These are phyloP conservation scores for Leucosticte australis DNA, from an alignment of 2,113 vertebrate species.

Conservation along the genomic window DNA sequence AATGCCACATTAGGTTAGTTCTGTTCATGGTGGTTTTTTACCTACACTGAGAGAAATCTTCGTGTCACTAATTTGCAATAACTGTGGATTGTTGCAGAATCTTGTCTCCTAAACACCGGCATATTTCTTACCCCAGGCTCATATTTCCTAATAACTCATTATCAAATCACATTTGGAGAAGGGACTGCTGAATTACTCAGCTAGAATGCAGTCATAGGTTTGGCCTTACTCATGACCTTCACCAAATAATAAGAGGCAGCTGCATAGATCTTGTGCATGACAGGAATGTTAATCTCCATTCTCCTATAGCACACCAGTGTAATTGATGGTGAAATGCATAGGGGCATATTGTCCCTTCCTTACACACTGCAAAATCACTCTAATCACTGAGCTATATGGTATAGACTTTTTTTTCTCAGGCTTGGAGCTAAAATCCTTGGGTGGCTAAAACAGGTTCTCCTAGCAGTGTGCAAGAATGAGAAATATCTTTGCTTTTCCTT, in stretches of 20 bases:
- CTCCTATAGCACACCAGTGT: neutral
- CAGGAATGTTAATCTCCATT: slow-evolving; percentile 20
- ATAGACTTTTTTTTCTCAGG: neutral
- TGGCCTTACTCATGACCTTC: slow-evolving; percentile 43
- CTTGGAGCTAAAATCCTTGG: neutral
- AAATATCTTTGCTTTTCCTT: neutral
- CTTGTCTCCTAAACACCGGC: neutral
- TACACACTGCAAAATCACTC: neutral
- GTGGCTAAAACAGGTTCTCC: neutral
- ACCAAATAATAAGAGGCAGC: slow-evolving; percentile 15
- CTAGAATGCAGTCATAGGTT: neutral
- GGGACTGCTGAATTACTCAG: neutral
- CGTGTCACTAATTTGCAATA: neutral
- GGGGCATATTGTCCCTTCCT: neutral
- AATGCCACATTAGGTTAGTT: neutral
- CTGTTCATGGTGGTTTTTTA: neutral
- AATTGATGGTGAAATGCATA: slow-evolving; percentile 2
- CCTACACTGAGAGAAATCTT: neutral
- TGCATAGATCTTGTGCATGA: slow-evolving; percentile 4
- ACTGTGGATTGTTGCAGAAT: neutral
- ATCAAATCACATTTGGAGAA: slow-evolving; percentile 2
- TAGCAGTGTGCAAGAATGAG: neutral
- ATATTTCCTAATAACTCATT: neutral
- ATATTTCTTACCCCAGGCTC: neutral
- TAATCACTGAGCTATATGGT: neutral